Base-by-base conservation (phyloP, 1,140 invertebrate species). In the Penaeus chinensis region DNA sequence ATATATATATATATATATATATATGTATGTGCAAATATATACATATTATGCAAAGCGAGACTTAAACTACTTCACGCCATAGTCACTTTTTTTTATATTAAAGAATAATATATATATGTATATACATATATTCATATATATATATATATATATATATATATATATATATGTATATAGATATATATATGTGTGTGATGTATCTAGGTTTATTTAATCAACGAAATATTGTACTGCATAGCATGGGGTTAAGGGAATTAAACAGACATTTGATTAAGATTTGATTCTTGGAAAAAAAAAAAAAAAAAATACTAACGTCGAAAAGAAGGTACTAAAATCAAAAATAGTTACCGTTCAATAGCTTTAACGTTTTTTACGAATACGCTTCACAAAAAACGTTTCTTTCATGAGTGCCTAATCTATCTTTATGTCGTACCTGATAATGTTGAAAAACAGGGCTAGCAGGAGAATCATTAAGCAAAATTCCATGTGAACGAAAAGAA, bases 1-100 rank as follows among this genome's bases (percentile, higher is more conserved):
- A 74, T 74, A 74, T 74, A 74, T 74, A 74, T 74, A 74, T 24
- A 74, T 74, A 74, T 74, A 27, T 74, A 74, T 74, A 74, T 74
- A 74, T 74, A 74, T 74, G 27, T 24, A 74, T 74, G 27, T 71
- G 16, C 27, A 74, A 27, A 74, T 74, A 74, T 74, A 74, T 74
- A 74, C 27, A 71, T 24, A 71, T 69, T 27, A 18, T 71, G 22
- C 22, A 71, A 69, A 5, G 13, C 13, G 13, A 71, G 13, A 71
- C 22, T 18, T 71, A 71, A 13, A 71, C 22, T 27, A 18, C 13
- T 71, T 27, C 22, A 71, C 22, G 22, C 13, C 22, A 71, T 18
- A 18, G 22, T 27, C 22, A 71, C 13, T 18, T 27, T 18, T 71
- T 18, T 27, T 71, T 18, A 71, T 71, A 71, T 27, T 71, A n/a